Evolutionary conservation across 2,113 vertebrate species (phyloP), one percentile per base, ranked within the genome.

Genomic region (Maccullochella peelii): DNA sequence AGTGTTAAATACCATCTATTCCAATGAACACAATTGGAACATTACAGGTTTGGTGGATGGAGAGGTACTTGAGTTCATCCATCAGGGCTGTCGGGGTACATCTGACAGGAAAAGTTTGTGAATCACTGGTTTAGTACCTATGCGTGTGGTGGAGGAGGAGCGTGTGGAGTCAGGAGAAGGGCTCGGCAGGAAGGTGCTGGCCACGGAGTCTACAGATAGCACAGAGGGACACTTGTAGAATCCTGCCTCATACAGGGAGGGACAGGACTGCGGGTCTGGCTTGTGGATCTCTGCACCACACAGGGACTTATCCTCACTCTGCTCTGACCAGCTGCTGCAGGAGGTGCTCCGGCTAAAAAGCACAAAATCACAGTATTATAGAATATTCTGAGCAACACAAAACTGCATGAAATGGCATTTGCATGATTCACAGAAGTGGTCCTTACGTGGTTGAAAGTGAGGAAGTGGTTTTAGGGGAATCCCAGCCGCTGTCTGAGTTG

Each of bases 401-500:
- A 68, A 33, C 0, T 0, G 40, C 14, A 3, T 18, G 18, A 18
- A 7, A 9, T 14, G 0, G 20, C 16, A 47, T 49, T 33, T 38
- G 7, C 3, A 25, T 27, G 18, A 25, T 10, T 25, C 8, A 54
- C 5, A 23, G 52, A 57, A 9, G 42, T 2, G 0, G 10, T 23
- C 16, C 81, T 74, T 54, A 94, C 93, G 61, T 78, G 86, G 79
- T 77, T 30, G 93, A 88, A 36, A 88, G 74, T 0, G 86, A 88
- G 21, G 91, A 91, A 1, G 61, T 63, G 55, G 85, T 78, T 63
- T 76, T 84, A 0, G 94, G 94, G 12, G 96, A 96, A 65, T 92
- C 95, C 55, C 90, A 27, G 12, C 95, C 95, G 11, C 96, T 96
- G 86, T 96, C 96, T 1, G 94, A 95, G 78, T 85, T 93, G 72